Conservation (phyloP, 2,797 vertebrate species). For the Craterocephalus amniculus region DNA sequence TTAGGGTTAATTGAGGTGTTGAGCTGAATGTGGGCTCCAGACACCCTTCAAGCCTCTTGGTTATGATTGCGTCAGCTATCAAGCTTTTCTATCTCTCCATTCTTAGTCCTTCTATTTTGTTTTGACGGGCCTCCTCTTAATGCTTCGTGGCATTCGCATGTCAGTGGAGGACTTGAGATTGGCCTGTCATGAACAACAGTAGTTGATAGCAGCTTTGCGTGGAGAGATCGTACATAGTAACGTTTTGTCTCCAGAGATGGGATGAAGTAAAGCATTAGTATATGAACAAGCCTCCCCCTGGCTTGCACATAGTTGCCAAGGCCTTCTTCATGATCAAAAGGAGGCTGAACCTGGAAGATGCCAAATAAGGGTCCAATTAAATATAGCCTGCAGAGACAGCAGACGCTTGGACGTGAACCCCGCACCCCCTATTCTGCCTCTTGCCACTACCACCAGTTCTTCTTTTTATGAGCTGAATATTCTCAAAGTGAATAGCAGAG, state of each 20-base stretch:
- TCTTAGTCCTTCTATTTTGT: slow-evolving; percentile 43
- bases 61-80: slow-evolving; percentile 68
- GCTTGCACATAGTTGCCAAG: slow-evolving; percentile 75
- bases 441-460: slow-evolving; percentile 48
- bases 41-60: slow-evolving; percentile 74
- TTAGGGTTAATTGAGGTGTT: slow-evolving; percentile 80
- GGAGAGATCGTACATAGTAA: slow-evolving; percentile 45
- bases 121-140: slow-evolving; percentile 44
- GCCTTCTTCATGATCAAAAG: slow-evolving; percentile 82
- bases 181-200: slow-evolving; percentile 47
- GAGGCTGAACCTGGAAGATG: slow-evolving; percentile 79
- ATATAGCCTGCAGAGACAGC: slow-evolving; percentile 79
- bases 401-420: slow-evolving; percentile 64
- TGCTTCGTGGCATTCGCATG: slow-evolving; percentile 55
- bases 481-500: slow-evolving; percentile 77
- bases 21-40: slow-evolving; percentile 62
- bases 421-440: slow-evolving; percentile 14
- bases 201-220: slow-evolving; percentile 47
- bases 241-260: slow-evolving; percentile 58
- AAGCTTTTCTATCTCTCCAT: slow-evolving; percentile 37
- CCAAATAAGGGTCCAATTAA: slow-evolving; percentile 84
- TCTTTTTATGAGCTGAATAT: slow-evolving; percentile 72
- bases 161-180: slow-evolving; percentile 38
- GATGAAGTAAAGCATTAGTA: slow-evolving; percentile 69
- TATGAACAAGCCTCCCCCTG: slow-evolving; percentile 69